phyloP scores from a whole-genome alignment of 1,140 invertebrate genomes.

The Drosophila oshimai region DNA sequence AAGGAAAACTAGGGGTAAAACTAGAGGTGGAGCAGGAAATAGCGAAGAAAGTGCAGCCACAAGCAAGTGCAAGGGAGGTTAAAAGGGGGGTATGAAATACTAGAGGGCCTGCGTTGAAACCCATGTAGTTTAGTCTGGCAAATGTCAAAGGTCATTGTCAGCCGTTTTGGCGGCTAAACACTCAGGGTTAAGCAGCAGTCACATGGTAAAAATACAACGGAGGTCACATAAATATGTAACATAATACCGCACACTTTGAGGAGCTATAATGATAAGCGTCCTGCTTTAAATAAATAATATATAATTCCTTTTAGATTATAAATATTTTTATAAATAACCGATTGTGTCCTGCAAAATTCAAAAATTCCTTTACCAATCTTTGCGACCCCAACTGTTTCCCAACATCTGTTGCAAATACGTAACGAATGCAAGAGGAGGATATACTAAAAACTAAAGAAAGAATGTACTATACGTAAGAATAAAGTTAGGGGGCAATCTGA shows the following conservation, averaged over 20 bases:
- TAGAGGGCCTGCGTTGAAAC: not conserved
- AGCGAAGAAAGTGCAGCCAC: not conserved
- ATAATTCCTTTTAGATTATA: no score
- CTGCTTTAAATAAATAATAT: no score
- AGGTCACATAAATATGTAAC: conserved; percentile 1
- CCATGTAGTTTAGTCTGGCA: conserved; percentile 31
- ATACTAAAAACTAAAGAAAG: conserved; percentile 1
- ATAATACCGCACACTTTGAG: not conserved
- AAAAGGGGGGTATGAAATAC: not conserved
- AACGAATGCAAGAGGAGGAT: not conserved
- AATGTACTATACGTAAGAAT: not conserved
- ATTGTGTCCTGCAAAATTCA: no score
- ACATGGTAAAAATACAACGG: conserved; percentile 8
- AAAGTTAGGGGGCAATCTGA: conserved; percentile 14
- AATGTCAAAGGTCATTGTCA: conserved; percentile 75
- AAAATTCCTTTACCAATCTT: not conserved
- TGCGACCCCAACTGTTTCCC: not conserved
- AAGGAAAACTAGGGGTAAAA: not conserved
- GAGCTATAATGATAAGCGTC: not conserved
- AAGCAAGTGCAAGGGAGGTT: not conserved
- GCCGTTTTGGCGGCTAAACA: conserved; percentile 40
- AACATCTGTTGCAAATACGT: not conserved
- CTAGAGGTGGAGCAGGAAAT: not conserved
- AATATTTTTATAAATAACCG: no score
- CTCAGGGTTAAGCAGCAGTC: conserved; percentile 54